phyloP scores from a whole-genome alignment of 2,113 vertebrate species.

The Montifringilla adamsi region DNA sequence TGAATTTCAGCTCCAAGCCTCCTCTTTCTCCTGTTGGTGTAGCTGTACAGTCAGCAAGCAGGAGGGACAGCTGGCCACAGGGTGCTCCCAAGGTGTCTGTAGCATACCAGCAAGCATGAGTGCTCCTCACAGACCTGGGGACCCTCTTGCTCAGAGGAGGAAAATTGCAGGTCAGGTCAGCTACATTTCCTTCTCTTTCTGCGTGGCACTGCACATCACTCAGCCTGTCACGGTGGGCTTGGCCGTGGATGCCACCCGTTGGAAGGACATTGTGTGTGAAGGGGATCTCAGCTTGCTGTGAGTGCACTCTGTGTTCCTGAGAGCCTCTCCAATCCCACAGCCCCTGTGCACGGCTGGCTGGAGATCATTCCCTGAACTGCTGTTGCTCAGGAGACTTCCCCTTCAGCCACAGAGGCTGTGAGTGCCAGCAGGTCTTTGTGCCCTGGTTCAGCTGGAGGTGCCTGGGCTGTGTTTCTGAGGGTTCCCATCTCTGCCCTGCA shows the following conservation, averaged over 20 bases:
- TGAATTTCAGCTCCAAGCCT: not conserved
- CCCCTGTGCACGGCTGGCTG: not conserved
- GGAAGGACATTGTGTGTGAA: not conserved
- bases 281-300: not conserved
- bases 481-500: not conserved
- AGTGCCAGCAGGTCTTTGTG: not conserved
- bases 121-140: not conserved
- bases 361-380: not conserved
- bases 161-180: not conserved
- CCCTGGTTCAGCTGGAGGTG: not conserved
- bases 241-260: fast-evolving
- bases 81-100: not conserved
- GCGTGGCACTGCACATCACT: fast-evolving
- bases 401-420: not conserved
- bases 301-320: not conserved
- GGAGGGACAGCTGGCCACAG: not conserved
- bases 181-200: not conserved
- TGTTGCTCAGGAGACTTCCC: not conserved
- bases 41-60: not conserved
- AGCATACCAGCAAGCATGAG: not conserved
- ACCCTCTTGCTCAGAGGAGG: not conserved
- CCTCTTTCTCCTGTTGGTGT: not conserved
- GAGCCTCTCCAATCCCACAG: not conserved
- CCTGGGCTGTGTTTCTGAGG: not conserved
- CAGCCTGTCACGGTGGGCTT: fast-evolving